Percentiles rank a stretch among this genome's conserved stretches.
phyloP scores from a whole-genome alignment of 2,888 invertebrate genomes.

The Drosophila fungiperda region DNA sequence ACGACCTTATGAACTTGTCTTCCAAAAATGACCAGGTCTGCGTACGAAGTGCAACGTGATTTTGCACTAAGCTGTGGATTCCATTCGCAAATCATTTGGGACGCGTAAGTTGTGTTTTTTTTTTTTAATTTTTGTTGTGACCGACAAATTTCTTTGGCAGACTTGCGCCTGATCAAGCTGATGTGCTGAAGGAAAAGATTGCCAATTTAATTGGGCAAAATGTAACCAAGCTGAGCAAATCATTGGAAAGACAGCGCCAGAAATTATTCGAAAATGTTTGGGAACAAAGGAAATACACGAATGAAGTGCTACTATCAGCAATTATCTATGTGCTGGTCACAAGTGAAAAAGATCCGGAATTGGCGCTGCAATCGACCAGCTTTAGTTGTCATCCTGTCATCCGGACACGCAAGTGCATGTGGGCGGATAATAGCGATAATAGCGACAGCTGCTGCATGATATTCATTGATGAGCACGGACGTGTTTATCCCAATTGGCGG shows the following conservation, averaged over 20 bases:
- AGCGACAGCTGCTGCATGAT: slow-evolving; percentile 81
- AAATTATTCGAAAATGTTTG: slow-evolving; percentile 71
- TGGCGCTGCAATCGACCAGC: slow-evolving; percentile 53
- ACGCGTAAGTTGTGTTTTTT: slow-evolving; percentile 65
- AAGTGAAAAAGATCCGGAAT: slow-evolving; percentile 43
- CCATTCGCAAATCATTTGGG: slow-evolving; percentile 78
- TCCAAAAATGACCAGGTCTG: slow-evolving; percentile 57
- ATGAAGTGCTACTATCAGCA: slow-evolving; percentile 73
- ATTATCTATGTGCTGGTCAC: slow-evolving; percentile 78
- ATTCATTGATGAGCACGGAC: slow-evolving; percentile 79
- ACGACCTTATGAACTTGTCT: not conserved
- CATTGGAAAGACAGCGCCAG: slow-evolving; percentile 54
- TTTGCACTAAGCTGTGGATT: slow-evolving; percentile 71
- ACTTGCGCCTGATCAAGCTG: slow-evolving; percentile 57
- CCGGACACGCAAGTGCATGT: slow-evolving; percentile 78
- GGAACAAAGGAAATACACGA: slow-evolving; percentile 76
- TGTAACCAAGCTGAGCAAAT: slow-evolving; percentile 2
- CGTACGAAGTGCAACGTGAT: slow-evolving; percentile 75
- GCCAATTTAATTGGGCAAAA: slow-evolving; percentile 47
- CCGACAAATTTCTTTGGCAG: slow-evolving; percentile 17
- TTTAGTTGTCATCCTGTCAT: slow-evolving; percentile 77
- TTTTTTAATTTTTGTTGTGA: not conserved
- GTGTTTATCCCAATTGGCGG: slow-evolving; percentile 85
- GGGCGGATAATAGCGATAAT: slow-evolving; percentile 47
- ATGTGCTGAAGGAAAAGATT: slow-evolving; percentile 64